Conservation (phyloP, 2,113 vertebrate species). For the Miniopterus natalensis region DNA sequence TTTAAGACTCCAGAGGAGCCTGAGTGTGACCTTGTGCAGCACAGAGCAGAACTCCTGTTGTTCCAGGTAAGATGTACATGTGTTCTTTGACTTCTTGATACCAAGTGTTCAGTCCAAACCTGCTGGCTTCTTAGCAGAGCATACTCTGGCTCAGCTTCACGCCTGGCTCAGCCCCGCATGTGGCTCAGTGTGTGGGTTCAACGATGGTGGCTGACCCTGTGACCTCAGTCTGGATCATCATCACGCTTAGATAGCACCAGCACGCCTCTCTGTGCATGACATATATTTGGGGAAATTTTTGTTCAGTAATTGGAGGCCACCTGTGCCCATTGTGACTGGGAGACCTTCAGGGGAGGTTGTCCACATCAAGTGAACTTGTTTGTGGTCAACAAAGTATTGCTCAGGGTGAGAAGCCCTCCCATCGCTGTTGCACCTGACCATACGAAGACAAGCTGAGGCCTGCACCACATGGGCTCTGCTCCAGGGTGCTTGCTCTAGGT, state of each 20-base stretch:
- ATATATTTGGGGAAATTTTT: no score
- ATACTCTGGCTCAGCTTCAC: background rate
- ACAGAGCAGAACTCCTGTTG: background rate
- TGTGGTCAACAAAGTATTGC: rapidly evolving
- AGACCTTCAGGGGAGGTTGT: background rate
- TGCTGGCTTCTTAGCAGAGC: rapidly evolving
- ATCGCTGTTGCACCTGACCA: rapidly evolving
- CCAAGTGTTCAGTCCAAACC: background rate
- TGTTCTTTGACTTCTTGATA: background rate
- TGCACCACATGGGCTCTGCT: background rate
- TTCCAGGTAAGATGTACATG: rapidly evolving
- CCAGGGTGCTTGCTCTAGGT: rapidly evolving
- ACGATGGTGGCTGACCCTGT: rapidly evolving
- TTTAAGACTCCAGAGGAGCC: rapidly evolving
- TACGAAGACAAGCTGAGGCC: background rate
- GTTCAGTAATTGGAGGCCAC: rapidly evolving
- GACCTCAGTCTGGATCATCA: rapidly evolving
- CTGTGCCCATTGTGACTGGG: rapidly evolving
- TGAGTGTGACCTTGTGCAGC: rapidly evolving
- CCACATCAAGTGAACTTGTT: background rate
- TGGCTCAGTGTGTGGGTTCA: background rate
- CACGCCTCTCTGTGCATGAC: no score
- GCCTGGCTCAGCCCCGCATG: rapidly evolving
- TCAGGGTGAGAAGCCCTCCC: background rate
- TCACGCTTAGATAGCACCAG: background rate